Percentiles rank a stretch among this genome's conserved stretches.
These are phyloP conservation scores for Poecilia wingei DNA, from an alignment of 2,797 vertebrate species.

Conservation along the genomic window DNA sequence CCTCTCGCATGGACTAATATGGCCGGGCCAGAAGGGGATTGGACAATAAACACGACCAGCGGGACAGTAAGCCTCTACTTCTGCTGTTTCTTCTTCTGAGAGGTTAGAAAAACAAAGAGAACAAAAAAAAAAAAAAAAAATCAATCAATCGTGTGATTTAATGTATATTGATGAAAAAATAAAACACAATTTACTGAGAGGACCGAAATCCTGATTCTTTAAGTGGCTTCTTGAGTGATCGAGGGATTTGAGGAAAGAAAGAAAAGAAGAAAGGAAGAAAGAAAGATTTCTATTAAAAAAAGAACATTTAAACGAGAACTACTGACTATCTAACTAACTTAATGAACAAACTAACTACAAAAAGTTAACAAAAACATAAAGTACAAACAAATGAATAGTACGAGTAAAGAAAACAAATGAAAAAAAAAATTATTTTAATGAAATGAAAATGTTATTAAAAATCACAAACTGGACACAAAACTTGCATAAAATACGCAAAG, in stretches of 20 bases:
- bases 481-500: not conserved
- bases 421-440: not conserved
- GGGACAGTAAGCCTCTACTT: slow-evolving; percentile 18
- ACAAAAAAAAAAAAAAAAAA: not conserved
- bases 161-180: not conserved
- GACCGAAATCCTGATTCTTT: not conserved
- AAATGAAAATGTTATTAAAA: not conserved
- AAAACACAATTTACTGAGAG: not conserved
- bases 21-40: slow-evolving; percentile 61
- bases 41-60: slow-evolving; percentile 49
- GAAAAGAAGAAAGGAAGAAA: not conserved
- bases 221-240: not conserved
- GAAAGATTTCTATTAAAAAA: not conserved
- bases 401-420: not conserved
- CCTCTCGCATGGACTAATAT: slow-evolving; percentile 85
- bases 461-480: not conserved
- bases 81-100: slow-evolving; percentile 3
- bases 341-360: not conserved
- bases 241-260: not conserved
- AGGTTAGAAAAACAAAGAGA: not conserved
- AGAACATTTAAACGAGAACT: not conserved
- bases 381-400: not conserved
- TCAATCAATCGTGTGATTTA: not conserved
- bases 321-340: not conserved
- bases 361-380: not conserved